A percentile compares a stretch with the other conserved stretches of the same genome.
Conservation (phyloP, 2,888 invertebrate species). For the Plemyria rubiginata region DNA sequence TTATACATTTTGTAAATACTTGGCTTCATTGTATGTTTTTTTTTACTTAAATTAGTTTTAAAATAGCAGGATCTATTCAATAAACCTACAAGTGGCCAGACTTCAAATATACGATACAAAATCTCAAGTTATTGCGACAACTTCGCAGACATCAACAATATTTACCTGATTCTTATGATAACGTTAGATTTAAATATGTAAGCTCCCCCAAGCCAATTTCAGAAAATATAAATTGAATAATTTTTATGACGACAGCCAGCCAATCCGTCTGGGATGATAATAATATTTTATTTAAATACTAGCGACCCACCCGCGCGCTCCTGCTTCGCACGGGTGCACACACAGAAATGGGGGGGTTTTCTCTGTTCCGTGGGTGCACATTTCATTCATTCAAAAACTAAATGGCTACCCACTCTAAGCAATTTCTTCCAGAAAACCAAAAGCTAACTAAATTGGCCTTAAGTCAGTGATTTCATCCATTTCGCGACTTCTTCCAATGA, state of each 20-base stretch:
- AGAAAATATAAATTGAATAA: constrained; percentile 38
- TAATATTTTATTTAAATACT: constrained; percentile 31
- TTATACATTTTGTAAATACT: too few relatives aligned
- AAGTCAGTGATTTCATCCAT: too few relatives aligned
- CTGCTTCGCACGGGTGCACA: too few relatives aligned
- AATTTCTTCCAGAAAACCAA: too few relatives aligned
- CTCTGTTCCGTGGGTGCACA: too few relatives aligned
- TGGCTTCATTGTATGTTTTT: too few relatives aligned
- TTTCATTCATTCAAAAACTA: too few relatives aligned
- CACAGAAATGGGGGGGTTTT: too few relatives aligned
- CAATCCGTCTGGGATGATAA: constrained; percentile 36
- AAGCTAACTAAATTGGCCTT: too few relatives aligned
- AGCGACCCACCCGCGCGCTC: too few relatives aligned
- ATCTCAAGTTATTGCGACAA: background rate
- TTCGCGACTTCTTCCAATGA: background rate
- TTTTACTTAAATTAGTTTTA: too few relatives aligned
- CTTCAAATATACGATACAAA: background rate
- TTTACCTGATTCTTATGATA: constrained; percentile 6
- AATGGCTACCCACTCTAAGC: too few relatives aligned
- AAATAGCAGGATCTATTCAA: background rate
- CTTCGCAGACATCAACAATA: constrained; percentile 8
- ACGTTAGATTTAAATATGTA: constrained; percentile 24
- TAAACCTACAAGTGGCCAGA: background rate
- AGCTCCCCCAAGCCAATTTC: constrained; percentile 37
- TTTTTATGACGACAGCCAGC: constrained; percentile 39